Percentiles rank a stretch among this genome's conserved stretches.
Evolutionary conservation across 2,797 vertebrate genomes (phyloP).

Genomic region (Linurgus olivaceus): DNA sequence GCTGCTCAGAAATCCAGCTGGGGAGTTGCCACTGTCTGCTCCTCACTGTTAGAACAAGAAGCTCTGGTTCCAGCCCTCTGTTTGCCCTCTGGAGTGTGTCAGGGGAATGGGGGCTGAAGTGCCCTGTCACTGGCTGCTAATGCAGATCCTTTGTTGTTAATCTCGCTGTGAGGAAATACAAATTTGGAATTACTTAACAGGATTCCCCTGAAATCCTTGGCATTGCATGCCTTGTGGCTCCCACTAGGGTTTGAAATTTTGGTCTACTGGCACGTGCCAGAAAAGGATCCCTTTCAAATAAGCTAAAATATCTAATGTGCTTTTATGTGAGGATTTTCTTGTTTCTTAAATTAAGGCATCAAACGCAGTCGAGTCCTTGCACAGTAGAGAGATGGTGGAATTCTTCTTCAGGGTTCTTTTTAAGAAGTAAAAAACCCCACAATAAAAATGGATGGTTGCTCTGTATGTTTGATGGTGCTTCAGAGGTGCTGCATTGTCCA

Average conservation of each 20-base stretch:
- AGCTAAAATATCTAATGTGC: background rate
- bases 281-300: background rate
- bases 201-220: background rate
- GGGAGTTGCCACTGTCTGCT: background rate
- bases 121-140: background rate
- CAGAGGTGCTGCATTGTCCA: background rate
- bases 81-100: background rate
- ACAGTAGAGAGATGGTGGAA: background rate
- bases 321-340: background rate
- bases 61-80: background rate
- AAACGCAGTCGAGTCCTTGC: background rate
- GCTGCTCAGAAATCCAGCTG: background rate
- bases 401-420: background rate
- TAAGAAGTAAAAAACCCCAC: background rate
- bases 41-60: background rate
- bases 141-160: constrained; percentile 8
- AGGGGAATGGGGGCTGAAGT: background rate
- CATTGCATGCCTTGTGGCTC: background rate
- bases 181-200: background rate
- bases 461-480: background rate
- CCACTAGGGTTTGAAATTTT: background rate
- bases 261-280: background rate
- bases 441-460: background rate
- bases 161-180: background rate
- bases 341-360: background rate